Conservation (phyloP, 2,797 vertebrate genomes). For the Trematomus bernacchii region DNA sequence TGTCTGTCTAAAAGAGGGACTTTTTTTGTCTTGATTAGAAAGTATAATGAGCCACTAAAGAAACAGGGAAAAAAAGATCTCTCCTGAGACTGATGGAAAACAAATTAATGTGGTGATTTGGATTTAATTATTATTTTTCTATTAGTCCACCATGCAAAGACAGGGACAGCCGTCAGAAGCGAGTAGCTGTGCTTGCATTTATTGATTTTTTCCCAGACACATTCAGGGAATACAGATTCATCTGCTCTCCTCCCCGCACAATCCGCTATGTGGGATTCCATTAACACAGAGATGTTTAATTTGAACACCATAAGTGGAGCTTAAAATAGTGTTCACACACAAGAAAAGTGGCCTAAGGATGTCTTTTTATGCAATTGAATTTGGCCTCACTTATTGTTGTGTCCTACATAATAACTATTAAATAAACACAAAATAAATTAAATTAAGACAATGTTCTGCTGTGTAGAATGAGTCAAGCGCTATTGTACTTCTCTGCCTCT, state of each 20-base stretch:
- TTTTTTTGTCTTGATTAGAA: constrained; percentile 93
- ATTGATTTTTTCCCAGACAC: constrained; percentile 96
- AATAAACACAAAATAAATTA: constrained; percentile 96
- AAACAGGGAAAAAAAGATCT: constrained; percentile 90
- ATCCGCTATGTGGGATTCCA: constrained; percentile 89
- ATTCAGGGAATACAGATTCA: constrained; percentile 89
- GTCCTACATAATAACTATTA: constrained; percentile 93
- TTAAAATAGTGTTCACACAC: constrained; percentile 89
- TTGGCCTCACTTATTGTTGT: constrained; percentile 89
- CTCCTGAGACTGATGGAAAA: constrained; percentile 93
- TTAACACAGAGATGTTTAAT: constrained; percentile 97
- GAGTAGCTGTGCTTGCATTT: constrained; percentile 93
- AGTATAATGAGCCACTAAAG: constrained; percentile 95
- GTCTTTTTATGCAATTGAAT: constrained; percentile 94
- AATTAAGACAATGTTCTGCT: constrained; percentile 94
- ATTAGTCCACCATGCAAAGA: constrained; percentile 90
- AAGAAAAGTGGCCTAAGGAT: constrained; percentile 94
- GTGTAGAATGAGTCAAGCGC: constrained; percentile 62
- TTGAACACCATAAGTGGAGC: constrained; percentile 94
- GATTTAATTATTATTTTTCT: constrained; percentile 98
- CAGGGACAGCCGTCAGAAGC: constrained; percentile 90
- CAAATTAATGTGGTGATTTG: constrained; percentile 94
- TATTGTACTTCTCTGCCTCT: constrained; percentile 87
- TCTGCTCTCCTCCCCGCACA: constrained; percentile 77
- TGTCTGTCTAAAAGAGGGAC: constrained; percentile 90